Base-by-base conservation (phyloP, 2,113 vertebrate genomes). In the Neofelis nebulosa region DNA sequence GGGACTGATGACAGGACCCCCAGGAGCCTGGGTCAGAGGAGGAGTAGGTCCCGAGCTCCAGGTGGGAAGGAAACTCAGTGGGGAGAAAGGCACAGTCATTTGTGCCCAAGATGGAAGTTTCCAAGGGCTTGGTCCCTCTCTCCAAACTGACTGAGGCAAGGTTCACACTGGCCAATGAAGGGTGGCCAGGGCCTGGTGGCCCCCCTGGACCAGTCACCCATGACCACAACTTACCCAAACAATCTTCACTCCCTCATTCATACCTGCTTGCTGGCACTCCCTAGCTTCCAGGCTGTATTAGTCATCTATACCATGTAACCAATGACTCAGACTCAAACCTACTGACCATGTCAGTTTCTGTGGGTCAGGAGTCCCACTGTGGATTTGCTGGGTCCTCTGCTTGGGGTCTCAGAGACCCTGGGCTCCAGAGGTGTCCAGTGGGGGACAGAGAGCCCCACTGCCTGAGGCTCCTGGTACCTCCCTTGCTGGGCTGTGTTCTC, bases 191-290 rank as follows among this genome's bases (percentile, higher is more conserved):
- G 68, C 27, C 86, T 5, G 13, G 13, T 3, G 1, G 50, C 14
- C 1, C 50, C 1, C 36, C 33, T 5, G 69, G 68, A 3, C 68
- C 23, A 38, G 4, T 9, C 38, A 2, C 16, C 38, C 8, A 0
- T 1, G n/a, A 4, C 68, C 5, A 0, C 23, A 9, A 2, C 4
- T 12, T 3, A 6, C 29, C 50, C 8, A 16, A 8, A 21, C n/a
- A 15, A 15, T 38, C 65, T 31, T 1, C 36, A 1, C 55, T 11
- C 63, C 2, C 45, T 5, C 16, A 14, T 10, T 29, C 33, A 31
- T 9, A 4, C 63, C 41, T 33, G 45, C 45, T 3, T 25, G 14
- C 16, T 25, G 41, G 18, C 45, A 7, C 15, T 19, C 3, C 5
- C 57, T 2, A 16, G 7, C 23, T 2, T 66, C 16, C 63, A 38